These are phyloP conservation scores for Trypoxylon attenuatum DNA, from an alignment of 2,888 invertebrate species.

Conservation along the genomic window DNA sequence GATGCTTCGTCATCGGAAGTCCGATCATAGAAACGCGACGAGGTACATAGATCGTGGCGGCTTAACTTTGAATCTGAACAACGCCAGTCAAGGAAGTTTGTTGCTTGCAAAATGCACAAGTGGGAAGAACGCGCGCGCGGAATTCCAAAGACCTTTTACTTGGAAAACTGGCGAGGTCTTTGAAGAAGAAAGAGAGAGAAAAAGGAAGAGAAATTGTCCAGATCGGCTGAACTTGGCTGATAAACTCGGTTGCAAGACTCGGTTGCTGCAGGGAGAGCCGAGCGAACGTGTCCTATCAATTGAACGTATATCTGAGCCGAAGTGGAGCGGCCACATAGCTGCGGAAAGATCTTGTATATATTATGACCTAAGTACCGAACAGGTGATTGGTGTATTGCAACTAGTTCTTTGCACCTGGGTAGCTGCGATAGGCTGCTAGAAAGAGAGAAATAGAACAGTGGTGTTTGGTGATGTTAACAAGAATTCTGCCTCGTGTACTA, in stretches of 20 bases:
- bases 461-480: conserved; percentile 72
- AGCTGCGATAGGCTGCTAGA: conserved; percentile 75
- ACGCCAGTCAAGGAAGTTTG: no score
- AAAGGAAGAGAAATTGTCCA: neutral
- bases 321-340: conserved; percentile 53
- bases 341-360: conserved; percentile 47
- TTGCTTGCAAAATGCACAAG: no score
- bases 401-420: conserved; percentile 73
- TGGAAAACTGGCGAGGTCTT: neutral
- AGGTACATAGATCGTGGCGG: no score
- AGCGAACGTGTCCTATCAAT: neutral
- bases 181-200: neutral
- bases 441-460: conserved; percentile 75
- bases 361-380: conserved; percentile 66
- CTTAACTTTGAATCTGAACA: no score
- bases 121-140: no score
- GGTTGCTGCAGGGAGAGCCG: neutral
- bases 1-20: neutral
- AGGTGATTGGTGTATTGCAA: conserved; percentile 72
- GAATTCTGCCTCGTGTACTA: conserved; percentile 71
- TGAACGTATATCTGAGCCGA: conserved; percentile 16
- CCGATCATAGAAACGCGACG: no score
- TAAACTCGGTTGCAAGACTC: no score
- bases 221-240: no score
- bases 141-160: neutral